phyloP scores from a whole-genome alignment of 2,888 invertebrate species.

The Trichogramma dendrolimi region DNA sequence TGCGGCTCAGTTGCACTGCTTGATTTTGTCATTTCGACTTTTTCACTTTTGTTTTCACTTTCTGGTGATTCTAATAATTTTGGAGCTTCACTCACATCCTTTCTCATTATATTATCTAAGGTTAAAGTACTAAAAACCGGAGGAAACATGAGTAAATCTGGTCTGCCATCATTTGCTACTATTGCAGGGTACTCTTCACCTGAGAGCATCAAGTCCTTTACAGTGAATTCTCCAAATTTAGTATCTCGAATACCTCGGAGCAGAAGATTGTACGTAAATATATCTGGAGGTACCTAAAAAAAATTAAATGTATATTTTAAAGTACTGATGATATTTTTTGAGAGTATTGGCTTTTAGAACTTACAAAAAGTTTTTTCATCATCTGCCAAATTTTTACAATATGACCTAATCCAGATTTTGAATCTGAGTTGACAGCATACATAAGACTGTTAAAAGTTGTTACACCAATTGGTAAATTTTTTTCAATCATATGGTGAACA shows the following conservation, averaged over 20 bases:
- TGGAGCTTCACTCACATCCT: background rate
- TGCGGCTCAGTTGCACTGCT: background rate
- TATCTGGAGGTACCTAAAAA: conserved; percentile 55
- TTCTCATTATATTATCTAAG: conserved; percentile 50
- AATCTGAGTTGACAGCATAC: conserved; percentile 78
- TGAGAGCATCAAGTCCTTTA: conserved; percentile 33
- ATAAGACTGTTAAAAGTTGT: conserved; percentile 76
- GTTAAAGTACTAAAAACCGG: conserved; percentile 37
- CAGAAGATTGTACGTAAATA: conserved; percentile 76
- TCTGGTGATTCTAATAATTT: background rate
- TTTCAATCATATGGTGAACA: conserved; percentile 78
- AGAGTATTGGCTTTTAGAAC: background rate
- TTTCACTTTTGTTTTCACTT: background rate
- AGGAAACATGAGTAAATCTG: conserved; percentile 63
- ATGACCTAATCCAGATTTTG: conserved; percentile 74
- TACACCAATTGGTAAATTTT: conserved; percentile 59
- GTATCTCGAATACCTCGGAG: conserved; percentile 78
- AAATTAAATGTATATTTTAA: background rate
- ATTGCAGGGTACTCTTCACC: conserved; percentile 21
- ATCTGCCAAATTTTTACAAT: conserved; percentile 82
- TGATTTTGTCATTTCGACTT: background rate
- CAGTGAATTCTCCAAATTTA: conserved; percentile 62
- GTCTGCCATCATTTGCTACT: conserved; percentile 49
- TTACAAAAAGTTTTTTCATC: conserved; percentile 58
- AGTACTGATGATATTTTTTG: background rate